These are phyloP conservation scores for Gortyna flavago DNA, from an alignment of 2,888 invertebrate species.

Conservation along the genomic window DNA sequence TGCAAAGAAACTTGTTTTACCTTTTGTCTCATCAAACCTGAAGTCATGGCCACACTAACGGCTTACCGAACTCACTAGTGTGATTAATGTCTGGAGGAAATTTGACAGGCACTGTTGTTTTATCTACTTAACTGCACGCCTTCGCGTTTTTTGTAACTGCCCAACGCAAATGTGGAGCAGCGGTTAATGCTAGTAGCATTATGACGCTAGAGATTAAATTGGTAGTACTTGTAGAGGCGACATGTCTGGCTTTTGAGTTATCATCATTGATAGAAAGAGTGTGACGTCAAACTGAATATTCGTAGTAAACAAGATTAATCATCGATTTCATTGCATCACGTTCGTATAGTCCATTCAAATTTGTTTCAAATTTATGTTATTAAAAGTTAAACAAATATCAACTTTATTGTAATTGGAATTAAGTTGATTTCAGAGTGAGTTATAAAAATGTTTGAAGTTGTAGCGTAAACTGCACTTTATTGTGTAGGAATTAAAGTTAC, in stretches of 20 bases:
- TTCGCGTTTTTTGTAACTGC: slow-evolving; percentile 80
- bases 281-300: slow-evolving; percentile 1
- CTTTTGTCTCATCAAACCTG: slow-evolving; percentile 34
- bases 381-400: too few species aligned
- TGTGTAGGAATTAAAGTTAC: too few species aligned
- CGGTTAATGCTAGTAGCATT: slow-evolving; percentile 86
- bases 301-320: slow-evolving; percentile 1
- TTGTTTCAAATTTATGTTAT: too few species aligned
- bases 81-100: slow-evolving; percentile 89
- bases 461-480: too few species aligned
- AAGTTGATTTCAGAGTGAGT: too few species aligned
- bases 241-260: slow-evolving; percentile 19
- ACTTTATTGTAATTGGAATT: too few species aligned
- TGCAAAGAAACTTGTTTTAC: not conserved
- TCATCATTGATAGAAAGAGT: slow-evolving; percentile 4
- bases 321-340: not conserved
- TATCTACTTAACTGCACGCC: slow-evolving; percentile 90
- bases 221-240: slow-evolving; percentile 55
- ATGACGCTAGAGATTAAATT: slow-evolving; percentile 68
- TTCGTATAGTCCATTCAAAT: not conserved
- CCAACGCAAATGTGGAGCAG: slow-evolving; percentile 84
- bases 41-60: slow-evolving; percentile 73
- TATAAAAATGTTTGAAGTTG: too few species aligned
- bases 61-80: slow-evolving; percentile 86
- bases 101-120: slow-evolving; percentile 90